A percentile compares a stretch with the other conserved stretches of the same genome.
Evolutionary conservation across 2,797 vertebrate species (phyloP).

Genomic region (Syndactyla subalaris): DNA sequence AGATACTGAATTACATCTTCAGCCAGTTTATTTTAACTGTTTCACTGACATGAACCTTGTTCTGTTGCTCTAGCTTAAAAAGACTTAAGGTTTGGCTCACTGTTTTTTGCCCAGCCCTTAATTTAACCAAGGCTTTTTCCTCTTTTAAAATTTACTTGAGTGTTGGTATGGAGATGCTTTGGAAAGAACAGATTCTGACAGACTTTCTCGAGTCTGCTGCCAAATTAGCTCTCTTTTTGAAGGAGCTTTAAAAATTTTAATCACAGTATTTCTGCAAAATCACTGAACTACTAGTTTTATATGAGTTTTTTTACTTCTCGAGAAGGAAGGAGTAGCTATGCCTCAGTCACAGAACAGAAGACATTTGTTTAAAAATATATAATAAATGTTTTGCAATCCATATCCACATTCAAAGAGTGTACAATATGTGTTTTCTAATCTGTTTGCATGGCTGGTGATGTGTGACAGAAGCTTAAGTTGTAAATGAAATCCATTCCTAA

Average conservation of each 20-base stretch:
- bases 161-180: background rate
- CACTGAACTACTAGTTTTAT: background rate
- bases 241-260: background rate
- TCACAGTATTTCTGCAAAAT: background rate
- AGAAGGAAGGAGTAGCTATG: background rate
- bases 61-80: background rate
- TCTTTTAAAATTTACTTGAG: background rate
- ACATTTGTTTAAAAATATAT: background rate
- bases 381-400: background rate
- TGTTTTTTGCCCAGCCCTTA: background rate
- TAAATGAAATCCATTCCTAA: conserved; percentile 5
- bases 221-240: background rate
- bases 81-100: background rate
- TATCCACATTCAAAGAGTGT: background rate
- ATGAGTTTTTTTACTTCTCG: background rate
- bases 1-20: background rate
- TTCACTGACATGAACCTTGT: background rate
- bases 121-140: background rate
- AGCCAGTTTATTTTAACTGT: background rate
- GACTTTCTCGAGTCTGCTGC: background rate
- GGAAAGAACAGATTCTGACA: background rate
- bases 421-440: background rate
- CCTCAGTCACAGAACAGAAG: background rate
- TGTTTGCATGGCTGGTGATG: background rate
- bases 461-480: conserved; percentile 1